Percentiles rank a stretch among this genome's conserved stretches.
Conservation (phyloP, 2,888 invertebrate genomes). For the Globia sparganii region DNA sequence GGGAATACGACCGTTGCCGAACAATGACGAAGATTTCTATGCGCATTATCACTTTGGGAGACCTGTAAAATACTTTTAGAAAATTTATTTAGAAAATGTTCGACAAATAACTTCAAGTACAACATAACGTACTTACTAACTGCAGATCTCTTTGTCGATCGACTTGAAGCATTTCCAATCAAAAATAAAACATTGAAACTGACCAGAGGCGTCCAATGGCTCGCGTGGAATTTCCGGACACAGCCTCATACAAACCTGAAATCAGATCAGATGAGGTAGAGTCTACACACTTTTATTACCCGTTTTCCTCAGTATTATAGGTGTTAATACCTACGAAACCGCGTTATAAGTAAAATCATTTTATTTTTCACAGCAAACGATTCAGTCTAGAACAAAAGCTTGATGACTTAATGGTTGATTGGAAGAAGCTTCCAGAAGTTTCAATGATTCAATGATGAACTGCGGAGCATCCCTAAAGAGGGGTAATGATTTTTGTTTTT, state of each 20-base stretch:
- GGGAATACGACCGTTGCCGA: too few species aligned
- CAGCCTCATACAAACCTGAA: constrained; percentile 28
- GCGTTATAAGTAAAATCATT: background rate
- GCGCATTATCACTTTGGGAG: too few species aligned
- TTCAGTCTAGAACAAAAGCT: background rate
- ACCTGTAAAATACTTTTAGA: background rate
- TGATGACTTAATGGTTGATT: too few species aligned
- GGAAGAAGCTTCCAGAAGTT: background rate
- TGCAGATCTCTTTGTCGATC: background rate
- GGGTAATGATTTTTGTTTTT: too few species aligned
- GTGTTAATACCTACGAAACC: background rate
- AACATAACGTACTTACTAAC: background rate
- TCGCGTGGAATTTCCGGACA: constrained; percentile 49
- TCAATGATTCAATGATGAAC: background rate
- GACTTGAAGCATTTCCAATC: background rate
- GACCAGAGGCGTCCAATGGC: background rate
- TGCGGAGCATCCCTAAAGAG: too few species aligned
- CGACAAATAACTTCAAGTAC: too few species aligned
- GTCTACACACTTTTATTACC: background rate
- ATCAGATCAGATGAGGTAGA: constrained; percentile 16
- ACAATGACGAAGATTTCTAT: too few species aligned
- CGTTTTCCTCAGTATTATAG: constrained; percentile 34
- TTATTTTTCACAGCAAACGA: too few species aligned
- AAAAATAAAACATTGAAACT: background rate
- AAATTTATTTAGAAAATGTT: background rate